Conservation (phyloP, 2,797 vertebrate species). For the Morelia viridis region DNA sequence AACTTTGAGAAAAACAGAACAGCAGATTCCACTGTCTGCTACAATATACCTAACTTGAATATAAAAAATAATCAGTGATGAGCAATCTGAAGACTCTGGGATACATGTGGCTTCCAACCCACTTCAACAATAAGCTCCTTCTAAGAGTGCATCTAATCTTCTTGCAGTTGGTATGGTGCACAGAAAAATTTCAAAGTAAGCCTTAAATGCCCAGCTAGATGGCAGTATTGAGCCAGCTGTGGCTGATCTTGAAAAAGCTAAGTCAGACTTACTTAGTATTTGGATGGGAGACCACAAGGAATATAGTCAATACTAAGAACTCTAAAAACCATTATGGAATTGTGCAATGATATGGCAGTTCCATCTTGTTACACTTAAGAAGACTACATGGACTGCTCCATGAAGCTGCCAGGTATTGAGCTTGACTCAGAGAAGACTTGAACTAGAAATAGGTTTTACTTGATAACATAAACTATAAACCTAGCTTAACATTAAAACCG, state of each 20-base stretch:
- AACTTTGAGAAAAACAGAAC: constrained; percentile 31
- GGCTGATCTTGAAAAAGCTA: neutral
- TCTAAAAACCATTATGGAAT: neutral
- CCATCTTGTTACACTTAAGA: neutral
- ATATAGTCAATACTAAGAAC: neutral
- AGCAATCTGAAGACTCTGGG: neutral
- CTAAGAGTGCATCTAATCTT: neutral
- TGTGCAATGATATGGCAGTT: neutral
- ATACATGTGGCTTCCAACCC: neutral
- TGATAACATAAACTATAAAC: neutral
- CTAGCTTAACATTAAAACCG: neutral
- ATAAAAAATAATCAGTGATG: neutral
- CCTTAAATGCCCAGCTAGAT: neutral
- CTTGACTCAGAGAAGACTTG: neutral
- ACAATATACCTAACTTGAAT: neutral
- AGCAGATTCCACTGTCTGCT: neutral
- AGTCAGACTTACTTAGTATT: neutral
- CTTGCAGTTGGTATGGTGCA: neutral
- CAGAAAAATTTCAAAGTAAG: neutral
- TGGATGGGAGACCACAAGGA: neutral
- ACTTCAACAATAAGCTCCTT: neutral
- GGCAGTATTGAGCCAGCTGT: neutral
- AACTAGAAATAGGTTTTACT: neutral
- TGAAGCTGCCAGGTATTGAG: neutral
- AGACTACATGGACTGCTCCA: neutral